A percentile compares a stretch with the other conserved stretches of the same genome.
phyloP scores from a whole-genome alignment of 1,140 invertebrate species.

The Andrena cerasifolii region DNA sequence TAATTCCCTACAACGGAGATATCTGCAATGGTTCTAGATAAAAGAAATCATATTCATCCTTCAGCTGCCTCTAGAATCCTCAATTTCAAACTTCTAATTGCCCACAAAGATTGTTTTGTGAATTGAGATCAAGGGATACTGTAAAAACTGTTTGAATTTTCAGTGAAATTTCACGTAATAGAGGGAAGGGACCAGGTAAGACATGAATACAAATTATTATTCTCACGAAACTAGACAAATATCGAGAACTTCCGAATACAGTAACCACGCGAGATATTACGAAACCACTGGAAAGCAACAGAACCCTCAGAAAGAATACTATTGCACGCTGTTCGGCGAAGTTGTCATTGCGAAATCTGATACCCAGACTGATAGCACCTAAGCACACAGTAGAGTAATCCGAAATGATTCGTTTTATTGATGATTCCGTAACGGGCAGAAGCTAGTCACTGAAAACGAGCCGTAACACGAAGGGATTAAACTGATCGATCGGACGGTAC shows the following conservation, averaged over 20 bases:
- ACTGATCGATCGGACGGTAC: background rate
- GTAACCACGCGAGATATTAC: background rate
- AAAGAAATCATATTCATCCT: background rate
- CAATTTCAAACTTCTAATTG: background rate
- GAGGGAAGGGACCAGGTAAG: conserved; percentile 2
- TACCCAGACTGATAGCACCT: too few species aligned
- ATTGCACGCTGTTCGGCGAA: background rate
- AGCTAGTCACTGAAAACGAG: background rate
- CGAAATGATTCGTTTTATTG: too few species aligned
- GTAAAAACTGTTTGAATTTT: background rate
- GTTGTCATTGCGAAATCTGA: too few species aligned
- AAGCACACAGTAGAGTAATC: too few species aligned
- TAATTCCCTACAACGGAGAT: too few species aligned
- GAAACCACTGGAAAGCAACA: background rate
- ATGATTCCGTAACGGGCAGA: too few species aligned
- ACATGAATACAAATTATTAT: background rate
- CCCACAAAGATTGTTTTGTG: background rate
- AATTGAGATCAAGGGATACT: background rate
- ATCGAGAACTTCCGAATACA: background rate
- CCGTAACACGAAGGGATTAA: conserved; percentile 1
- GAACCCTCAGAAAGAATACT: background rate
- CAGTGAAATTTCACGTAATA: background rate
- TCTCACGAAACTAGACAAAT: background rate
- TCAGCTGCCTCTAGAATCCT: too few species aligned
- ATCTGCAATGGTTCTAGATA: too few species aligned